Evolutionary conservation across 2,113 vertebrate species (phyloP).

Genomic region (Chitala chitala): DNA sequence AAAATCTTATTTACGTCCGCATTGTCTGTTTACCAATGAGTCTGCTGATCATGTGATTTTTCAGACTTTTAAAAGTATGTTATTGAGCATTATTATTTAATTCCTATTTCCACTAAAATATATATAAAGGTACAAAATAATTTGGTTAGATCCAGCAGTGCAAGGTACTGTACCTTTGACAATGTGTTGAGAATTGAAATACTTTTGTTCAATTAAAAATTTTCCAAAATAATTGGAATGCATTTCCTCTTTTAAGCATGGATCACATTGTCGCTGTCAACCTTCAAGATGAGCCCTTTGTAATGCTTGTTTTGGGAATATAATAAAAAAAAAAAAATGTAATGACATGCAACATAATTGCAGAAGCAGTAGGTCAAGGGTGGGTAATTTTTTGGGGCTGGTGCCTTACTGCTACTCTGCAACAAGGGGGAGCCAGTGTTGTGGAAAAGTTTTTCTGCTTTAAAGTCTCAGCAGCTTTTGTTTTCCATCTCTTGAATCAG

Average conservation of each 20-base stretch:
- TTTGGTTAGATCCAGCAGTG: constrained; percentile 26
- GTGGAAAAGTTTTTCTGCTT: too few species aligned
- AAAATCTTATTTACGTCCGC: constrained; percentile 9
- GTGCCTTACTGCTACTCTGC: not conserved
- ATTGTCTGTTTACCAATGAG: constrained; percentile 29
- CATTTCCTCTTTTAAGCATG: not conserved
- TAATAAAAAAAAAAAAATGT: too few species aligned
- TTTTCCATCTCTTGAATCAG: too few species aligned
- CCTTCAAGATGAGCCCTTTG: not conserved
- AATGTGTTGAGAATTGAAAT: constrained; percentile 38
- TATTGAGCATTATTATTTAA: constrained; percentile 47
- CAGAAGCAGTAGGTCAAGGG: not conserved
- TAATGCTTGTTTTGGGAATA: not conserved
- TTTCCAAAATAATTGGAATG: constrained; percentile 35
- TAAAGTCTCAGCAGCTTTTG: too few species aligned
- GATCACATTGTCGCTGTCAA: not conserved
- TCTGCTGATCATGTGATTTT: constrained; percentile 27
- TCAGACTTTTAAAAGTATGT: constrained; percentile 34
- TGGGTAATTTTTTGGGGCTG: not conserved
- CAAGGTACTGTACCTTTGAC: constrained; percentile 37
- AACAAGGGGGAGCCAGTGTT: not conserved
- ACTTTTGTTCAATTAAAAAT: constrained; percentile 47
- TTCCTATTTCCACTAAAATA: constrained; percentile 36
- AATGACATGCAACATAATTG: not conserved
- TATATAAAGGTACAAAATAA: constrained; percentile 45